Percentiles rank a stretch among this genome's conserved stretches.
Conservation (phyloP, 2,113 vertebrate species). For the Eudyptes chrysolophus region DNA sequence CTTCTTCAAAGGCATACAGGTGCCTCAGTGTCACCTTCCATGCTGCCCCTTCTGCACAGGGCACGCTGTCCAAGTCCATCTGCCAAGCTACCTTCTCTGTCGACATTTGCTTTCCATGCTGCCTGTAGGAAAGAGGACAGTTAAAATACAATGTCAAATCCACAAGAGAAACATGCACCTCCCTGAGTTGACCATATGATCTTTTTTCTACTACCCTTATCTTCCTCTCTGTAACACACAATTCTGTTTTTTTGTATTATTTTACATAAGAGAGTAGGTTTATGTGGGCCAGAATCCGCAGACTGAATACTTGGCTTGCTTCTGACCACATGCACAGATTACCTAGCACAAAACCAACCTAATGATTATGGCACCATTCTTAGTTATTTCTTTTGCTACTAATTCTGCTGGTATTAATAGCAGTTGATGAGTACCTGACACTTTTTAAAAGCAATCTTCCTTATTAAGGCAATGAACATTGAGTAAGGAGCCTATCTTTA, state of each 20-base stretch:
- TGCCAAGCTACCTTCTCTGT: neutral
- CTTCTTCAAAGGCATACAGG: neutral
- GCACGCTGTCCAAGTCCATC: neutral
- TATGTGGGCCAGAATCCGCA: neutral
- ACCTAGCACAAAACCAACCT: neutral
- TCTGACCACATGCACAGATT: neutral
- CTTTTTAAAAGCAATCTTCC: neutral
- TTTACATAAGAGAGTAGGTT: neutral
- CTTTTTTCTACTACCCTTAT: neutral
- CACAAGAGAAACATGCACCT: too few relatives aligned
- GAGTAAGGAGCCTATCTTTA: neutral
- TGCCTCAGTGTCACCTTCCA: neutral
- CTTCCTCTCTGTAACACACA: neutral
- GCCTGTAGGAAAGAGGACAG: neutral
- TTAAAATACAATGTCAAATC: neutral
- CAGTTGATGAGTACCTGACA: neutral
- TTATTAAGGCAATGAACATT: neutral
- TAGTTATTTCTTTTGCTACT: neutral
- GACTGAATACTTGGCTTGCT: neutral
- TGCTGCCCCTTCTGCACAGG: neutral
- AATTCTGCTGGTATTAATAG: neutral
- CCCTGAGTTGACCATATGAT: fast-evolving
- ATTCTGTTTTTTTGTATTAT: fast-evolving
- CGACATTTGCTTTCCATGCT: neutral
- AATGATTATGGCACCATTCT: neutral